Base-by-base conservation (phyloP, 1,140 invertebrate genomes). In the Brachionus sp. region DNA sequence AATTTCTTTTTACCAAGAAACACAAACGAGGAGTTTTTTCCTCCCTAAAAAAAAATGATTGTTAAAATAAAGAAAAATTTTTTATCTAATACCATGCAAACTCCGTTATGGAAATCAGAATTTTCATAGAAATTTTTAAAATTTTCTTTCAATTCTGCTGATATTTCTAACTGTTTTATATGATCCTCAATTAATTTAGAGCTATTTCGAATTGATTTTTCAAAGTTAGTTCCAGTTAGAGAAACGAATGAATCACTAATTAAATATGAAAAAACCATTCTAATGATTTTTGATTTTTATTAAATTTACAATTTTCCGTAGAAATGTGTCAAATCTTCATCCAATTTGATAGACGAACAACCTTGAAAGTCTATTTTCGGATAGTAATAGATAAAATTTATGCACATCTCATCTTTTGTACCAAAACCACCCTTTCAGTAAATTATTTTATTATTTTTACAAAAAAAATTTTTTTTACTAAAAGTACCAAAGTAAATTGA, bases 361-460 rank as follows among this genome's bases (percentile, higher is more conserved):
- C 33, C 35, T 16, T 19, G 10, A 42, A 73, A 42, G 23, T 78
- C 46, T 7, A 78, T 25, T 78, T 62, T 78, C n/a, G 77, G 77
- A 78, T 78, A 78, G 29, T 78, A 78, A 53, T 78, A 78, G 4
- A 78, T 78, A 53, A 78, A 78, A 37, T 33, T 53, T 29, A 33
- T 37, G 16, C 77, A 78, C 77, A 78, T 78, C 12, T 78, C 77
- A 35, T 78, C 77, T 19, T 16, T 12, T 0, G 77, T 78, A 13
- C 42, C 29, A 57, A 29, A 62, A 53, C 77, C 77, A 39, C 77
- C 77, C 77, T 78, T 53, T 66, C 3, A 77, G 13, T 13, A 33
- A 70, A 35, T 70, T 50, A 13, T 23, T 77, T 77, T 42, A 5
- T 25, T 12, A n/a, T 46, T 77, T 46, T 3, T 29, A 29, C 29